These are phyloP conservation scores for Plusia festucae DNA, from an alignment of 2,888 invertebrate genomes.

Conservation along the genomic window DNA sequence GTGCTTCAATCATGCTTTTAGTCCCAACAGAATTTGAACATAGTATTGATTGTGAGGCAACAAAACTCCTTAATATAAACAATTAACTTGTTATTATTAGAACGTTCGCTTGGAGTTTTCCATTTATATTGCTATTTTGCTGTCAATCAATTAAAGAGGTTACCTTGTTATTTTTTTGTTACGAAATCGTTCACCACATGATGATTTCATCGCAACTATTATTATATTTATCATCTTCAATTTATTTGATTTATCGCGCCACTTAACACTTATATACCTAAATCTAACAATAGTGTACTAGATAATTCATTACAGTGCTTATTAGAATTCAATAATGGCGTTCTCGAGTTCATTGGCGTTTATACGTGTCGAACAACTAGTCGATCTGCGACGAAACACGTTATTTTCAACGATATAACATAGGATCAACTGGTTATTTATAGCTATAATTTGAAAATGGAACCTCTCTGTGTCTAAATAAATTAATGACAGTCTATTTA, in stretches of 20 bases:
- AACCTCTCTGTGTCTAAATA: conserved; percentile 38
- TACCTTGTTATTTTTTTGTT: neutral
- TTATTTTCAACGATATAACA: conserved; percentile 25
- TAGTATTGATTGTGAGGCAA: conserved; percentile 19
- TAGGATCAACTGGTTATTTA: conserved; percentile 40
- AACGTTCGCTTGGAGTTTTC: neutral
- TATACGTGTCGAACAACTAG: conserved; percentile 56
- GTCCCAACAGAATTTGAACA: conserved; percentile 17
- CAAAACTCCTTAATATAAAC: conserved; percentile 19
- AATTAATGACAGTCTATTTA: conserved; percentile 22
- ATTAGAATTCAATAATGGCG: conserved; percentile 68
- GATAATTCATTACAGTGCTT: conserved; percentile 54
- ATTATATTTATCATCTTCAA: neutral
- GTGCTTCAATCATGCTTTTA: conserved; percentile 28
- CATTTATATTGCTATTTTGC: neutral
- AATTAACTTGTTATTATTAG: neutral
- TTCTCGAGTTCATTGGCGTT: conserved; percentile 66
- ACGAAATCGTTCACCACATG: neutral
- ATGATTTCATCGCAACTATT: neutral
- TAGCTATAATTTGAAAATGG: conserved; percentile 53
- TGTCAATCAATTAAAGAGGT: neutral
- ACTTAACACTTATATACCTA: conserved; percentile 21
- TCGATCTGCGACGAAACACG: conserved; percentile 48
- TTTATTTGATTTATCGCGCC: conserved; percentile 17
- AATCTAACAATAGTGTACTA: conserved; percentile 45